A percentile compares a stretch with the other conserved stretches of the same genome.
These are phyloP conservation scores for Sardinella longiceps DNA, from an alignment of 2,797 vertebrate species.

Conservation along the genomic window DNA sequence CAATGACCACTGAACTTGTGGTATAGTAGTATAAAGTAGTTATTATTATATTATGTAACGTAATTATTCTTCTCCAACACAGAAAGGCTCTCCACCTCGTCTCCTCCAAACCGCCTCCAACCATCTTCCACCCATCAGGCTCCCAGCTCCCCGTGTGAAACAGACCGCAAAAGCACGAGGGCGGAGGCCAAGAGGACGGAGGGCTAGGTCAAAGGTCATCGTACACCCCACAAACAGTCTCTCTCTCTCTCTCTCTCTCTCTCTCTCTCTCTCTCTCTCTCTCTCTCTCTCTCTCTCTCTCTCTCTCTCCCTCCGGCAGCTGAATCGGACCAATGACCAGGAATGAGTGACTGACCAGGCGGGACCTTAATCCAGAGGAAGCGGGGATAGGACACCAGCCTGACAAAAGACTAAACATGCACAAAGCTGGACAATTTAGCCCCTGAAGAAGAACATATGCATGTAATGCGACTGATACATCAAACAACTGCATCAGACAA, in stretches of 20 bases:
- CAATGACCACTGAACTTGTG: not conserved
- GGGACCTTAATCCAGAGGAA: not conserved
- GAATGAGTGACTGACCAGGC: not conserved
- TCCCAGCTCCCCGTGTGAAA: not conserved
- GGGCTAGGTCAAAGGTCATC: not conserved
- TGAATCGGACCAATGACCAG: slow-evolving; percentile 3
- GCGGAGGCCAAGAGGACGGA: slow-evolving; percentile 11
- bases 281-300: no score
- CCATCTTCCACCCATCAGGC: not conserved
- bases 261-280: no score
- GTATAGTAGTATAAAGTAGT: no score
- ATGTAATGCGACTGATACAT: not conserved
- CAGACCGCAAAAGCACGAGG: not conserved
- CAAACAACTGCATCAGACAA: no score
- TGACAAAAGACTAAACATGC: not conserved
- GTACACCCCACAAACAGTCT: not conserved
- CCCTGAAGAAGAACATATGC: not conserved
- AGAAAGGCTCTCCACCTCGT: not conserved
- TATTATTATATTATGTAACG: no score
- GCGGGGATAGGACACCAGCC: no score
- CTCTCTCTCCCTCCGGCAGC: not conserved
- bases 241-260: no score
- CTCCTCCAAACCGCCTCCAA: not conserved
- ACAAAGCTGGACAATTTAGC: not conserved
- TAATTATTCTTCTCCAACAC: not conserved